Evolutionary conservation across 2,797 vertebrate species (phyloP).

Genomic region (Gephyroberyx darwinii): DNA sequence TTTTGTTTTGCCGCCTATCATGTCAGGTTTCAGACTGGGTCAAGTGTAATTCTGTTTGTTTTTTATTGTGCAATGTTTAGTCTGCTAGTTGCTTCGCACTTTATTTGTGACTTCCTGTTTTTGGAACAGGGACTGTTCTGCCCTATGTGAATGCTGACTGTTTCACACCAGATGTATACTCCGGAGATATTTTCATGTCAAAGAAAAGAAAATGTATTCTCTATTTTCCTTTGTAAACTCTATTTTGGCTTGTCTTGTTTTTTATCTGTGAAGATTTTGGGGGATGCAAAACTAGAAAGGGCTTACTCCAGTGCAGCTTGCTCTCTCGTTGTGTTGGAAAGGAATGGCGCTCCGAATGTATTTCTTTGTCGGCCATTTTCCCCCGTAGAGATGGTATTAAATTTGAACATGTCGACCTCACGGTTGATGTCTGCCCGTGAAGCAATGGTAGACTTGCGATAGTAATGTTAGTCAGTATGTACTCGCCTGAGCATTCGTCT

Average conservation of each 20-base stretch:
- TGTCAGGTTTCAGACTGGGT: conserved; percentile 60
- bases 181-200: conserved; percentile 71
- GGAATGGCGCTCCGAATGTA: conserved; percentile 69
- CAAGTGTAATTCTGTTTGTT: conserved; percentile 40
- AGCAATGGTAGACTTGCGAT: conserved; percentile 9
- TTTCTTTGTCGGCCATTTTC: conserved; percentile 34
- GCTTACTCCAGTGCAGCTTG: conserved; percentile 80
- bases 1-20: conserved; percentile 54
- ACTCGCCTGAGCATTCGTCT: conserved; percentile 6
- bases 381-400: not conserved
- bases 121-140: conserved; percentile 78
- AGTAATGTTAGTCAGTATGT: conserved; percentile 7
- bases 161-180: conserved; percentile 75
- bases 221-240: conserved; percentile 75
- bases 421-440: not conserved
- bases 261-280: conserved; percentile 68
- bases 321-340: conserved; percentile 69
- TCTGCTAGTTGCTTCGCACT: conserved; percentile 79
- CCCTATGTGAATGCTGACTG: conserved; percentile 81
- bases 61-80: conserved; percentile 67
- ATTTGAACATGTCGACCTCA: not conserved
- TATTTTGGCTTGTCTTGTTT: conserved; percentile 67
- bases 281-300: conserved; percentile 81
- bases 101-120: conserved; percentile 78
- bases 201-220: conserved; percentile 73